These are phyloP conservation scores for Galeruca laticollis DNA, from an alignment of 2,888 invertebrate species.

Conservation along the genomic window DNA sequence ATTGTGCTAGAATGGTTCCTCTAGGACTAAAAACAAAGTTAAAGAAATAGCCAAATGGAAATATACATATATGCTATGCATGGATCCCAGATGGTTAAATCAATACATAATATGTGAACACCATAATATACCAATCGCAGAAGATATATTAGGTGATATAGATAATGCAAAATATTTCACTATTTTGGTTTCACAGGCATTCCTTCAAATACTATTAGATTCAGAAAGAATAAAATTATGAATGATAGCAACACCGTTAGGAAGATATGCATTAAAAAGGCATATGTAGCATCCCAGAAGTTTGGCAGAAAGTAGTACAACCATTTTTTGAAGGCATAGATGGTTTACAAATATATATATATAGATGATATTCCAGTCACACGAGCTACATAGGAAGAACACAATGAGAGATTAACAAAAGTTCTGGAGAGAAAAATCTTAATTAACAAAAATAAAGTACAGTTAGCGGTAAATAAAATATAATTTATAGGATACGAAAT, in stretches of 20 bases:
- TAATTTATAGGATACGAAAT: background rate
- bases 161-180: conserved; percentile 1
- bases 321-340: background rate
- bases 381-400: background rate
- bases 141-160: conserved; percentile 7
- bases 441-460: conserved; percentile 5
- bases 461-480: background rate
- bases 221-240: conserved; percentile 2
- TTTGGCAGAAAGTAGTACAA: too few species aligned
- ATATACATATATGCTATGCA: background rate
- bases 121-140: background rate
- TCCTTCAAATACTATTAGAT: conserved; percentile 10
- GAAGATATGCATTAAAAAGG: conserved; percentile 8
- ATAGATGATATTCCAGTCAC: background rate
- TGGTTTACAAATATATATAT: background rate
- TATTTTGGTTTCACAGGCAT: background rate
- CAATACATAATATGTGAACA: background rate
- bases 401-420: background rate
- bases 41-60: conserved; percentile 2
- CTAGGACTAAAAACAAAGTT: background rate
- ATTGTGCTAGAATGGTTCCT: background rate
- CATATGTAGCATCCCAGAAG: conserved; percentile 1
- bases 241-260: conserved; percentile 8
- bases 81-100: conserved; percentile 7
- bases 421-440: background rate